phyloP scores from a whole-genome alignment of 2,113 vertebrate species.

The Pelecanoides urinatrix region DNA sequence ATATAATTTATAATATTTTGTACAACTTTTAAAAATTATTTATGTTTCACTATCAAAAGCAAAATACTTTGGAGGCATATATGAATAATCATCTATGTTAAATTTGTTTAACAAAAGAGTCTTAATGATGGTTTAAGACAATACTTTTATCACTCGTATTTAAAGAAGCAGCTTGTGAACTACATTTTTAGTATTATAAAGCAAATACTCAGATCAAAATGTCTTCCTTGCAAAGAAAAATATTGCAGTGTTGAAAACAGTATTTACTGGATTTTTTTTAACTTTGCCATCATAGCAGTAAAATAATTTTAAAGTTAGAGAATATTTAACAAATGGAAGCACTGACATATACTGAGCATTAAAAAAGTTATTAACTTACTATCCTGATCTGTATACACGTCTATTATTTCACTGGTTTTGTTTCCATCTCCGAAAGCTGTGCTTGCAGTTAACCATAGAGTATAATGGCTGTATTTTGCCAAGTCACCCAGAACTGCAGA shows the following conservation, averaged over 20 bases:
- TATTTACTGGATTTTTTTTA: not conserved
- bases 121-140: not conserved
- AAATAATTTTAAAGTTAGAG: not conserved
- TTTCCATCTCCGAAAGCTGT: conserved; percentile 78
- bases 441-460: conserved; percentile 78
- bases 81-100: not conserved
- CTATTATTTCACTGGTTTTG: conserved; percentile 75
- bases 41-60: not conserved
- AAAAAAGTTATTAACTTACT: conserved; percentile 69
- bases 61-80: not conserved
- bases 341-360: not conserved
- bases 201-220: not conserved
- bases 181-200: not conserved
- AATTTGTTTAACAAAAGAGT: not conserved
- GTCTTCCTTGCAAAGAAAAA: not conserved
- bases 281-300: not conserved
- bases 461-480: conserved; percentile 78
- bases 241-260: not conserved
- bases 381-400: conserved; percentile 79
- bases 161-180: not conserved
- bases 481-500: conserved; percentile 72
- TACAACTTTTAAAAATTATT: not conserved
- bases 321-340: not conserved
- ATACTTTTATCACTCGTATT: not conserved
- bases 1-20: not conserved